phyloP scores from a whole-genome alignment of 2,113 vertebrate species.

The Ascaphus truei region DNA sequence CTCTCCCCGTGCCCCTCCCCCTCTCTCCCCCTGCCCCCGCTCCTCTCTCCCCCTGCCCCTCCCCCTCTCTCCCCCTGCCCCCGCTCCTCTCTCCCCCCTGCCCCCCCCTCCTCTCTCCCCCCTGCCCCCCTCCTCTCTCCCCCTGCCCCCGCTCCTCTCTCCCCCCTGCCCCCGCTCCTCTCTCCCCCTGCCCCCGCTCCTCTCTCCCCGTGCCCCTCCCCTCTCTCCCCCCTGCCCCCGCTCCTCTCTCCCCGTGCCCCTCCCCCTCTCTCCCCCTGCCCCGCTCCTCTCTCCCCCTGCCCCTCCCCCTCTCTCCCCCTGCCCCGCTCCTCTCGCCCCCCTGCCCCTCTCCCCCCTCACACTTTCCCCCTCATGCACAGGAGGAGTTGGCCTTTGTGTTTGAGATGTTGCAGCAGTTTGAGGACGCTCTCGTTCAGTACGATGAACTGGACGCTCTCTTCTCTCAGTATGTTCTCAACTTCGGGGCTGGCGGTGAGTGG shows the following conservation, averaged over 20 bases:
- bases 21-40: no score
- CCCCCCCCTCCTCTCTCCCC: no score
- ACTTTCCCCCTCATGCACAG: conserved; percentile 56
- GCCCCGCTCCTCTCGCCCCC: background rate
- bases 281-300: background rate
- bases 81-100: background rate
- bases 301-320: background rate
- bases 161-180: background rate
- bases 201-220: background rate
- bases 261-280: background rate
- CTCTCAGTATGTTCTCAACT: conserved; percentile 96
- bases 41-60: background rate
- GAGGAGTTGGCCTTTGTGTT: conserved; percentile 97
- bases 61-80: background rate
- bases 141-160: background rate
- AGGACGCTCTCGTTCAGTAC: conserved; percentile 94
- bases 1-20: no score
- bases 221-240: background rate
- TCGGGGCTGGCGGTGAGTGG: conserved; percentile 87
- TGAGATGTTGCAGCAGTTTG: conserved; percentile 98
- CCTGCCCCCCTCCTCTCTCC: background rate
- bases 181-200: no score
- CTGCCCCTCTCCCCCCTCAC: no score
- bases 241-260: background rate
- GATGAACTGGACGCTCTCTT: conserved; percentile 97